Percentiles rank a stretch among this genome's conserved stretches.
phyloP scores from a whole-genome alignment of 2,113 vertebrate genomes.

The Chloroceryle aenea region DNA sequence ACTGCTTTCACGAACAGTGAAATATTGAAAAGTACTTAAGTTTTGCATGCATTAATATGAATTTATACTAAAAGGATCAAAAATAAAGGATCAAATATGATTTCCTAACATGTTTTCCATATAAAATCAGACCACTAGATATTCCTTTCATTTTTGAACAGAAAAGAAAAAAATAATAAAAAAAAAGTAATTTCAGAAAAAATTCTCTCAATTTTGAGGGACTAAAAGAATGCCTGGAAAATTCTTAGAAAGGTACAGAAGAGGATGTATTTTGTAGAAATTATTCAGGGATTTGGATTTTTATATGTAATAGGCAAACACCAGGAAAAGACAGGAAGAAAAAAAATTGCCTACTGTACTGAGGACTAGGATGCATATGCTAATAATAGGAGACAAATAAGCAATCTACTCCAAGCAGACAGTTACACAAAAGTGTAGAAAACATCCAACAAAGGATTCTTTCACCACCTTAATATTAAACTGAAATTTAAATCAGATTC shows the following conservation, averaged over 20 bases:
- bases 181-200: not conserved
- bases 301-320: not conserved
- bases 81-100: not conserved
- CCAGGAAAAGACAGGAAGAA: not conserved
- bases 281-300: fast-evolving
- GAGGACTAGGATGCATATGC: not conserved
- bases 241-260: not conserved
- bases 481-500: not conserved
- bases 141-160: not conserved
- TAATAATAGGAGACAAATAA: not conserved
- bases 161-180: not conserved
- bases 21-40: not conserved
- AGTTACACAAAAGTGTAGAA: not conserved
- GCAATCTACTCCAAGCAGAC: not conserved
- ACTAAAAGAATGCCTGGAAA: not conserved
- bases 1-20: not conserved
- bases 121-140: not conserved
- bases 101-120: not conserved
- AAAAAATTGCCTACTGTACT: not conserved
- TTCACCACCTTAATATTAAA: not conserved
- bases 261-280: fast-evolving
- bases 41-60: not conserved
- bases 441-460: not conserved
- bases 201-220: fast-evolving
- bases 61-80: not conserved